Percentiles rank a stretch among this genome's conserved stretches.
Evolutionary conservation across 2,113 vertebrate genomes (phyloP).

Genomic region (Dipodomys spectabilis): DNA sequence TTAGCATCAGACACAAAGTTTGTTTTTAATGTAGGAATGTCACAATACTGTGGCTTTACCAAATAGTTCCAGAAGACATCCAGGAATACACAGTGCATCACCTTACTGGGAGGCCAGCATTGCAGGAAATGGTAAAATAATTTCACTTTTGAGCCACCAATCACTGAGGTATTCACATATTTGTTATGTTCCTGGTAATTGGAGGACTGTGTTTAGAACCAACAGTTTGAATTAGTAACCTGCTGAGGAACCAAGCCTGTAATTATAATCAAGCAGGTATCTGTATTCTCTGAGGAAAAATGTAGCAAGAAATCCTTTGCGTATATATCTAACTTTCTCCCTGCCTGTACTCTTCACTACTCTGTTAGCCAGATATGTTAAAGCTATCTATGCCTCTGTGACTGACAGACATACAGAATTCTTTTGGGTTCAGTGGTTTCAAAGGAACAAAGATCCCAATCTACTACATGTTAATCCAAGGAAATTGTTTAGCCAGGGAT

Average conservation of each 20-base stretch:
- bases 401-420: too few relatives aligned
- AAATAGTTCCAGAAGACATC: neutral
- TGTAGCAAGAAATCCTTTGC: neutral
- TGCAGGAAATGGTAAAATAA: constrained; percentile 38
- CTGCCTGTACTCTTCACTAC: neutral
- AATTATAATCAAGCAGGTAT: constrained; percentile 59
- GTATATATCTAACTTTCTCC: neutral
- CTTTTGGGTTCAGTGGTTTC: neutral
- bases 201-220: constrained; percentile 55
- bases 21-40: neutral
- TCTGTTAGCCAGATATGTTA: neutral
- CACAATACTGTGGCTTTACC: neutral
- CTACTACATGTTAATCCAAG: neutral
- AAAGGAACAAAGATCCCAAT: constrained; percentile 22
- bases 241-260: constrained; percentile 45
- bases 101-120: neutral
- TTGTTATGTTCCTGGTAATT: constrained; percentile 53
- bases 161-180: constrained; percentile 29
- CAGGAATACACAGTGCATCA: neutral
- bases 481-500: neutral
- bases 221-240: constrained; percentile 65
- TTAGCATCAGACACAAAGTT: neutral
- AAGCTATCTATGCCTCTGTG: neutral
- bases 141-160: neutral
- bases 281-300: constrained; percentile 47